These are phyloP conservation scores for Drosophila tripunctata DNA, from an alignment of 2,888 invertebrate genomes.

Conservation along the genomic window DNA sequence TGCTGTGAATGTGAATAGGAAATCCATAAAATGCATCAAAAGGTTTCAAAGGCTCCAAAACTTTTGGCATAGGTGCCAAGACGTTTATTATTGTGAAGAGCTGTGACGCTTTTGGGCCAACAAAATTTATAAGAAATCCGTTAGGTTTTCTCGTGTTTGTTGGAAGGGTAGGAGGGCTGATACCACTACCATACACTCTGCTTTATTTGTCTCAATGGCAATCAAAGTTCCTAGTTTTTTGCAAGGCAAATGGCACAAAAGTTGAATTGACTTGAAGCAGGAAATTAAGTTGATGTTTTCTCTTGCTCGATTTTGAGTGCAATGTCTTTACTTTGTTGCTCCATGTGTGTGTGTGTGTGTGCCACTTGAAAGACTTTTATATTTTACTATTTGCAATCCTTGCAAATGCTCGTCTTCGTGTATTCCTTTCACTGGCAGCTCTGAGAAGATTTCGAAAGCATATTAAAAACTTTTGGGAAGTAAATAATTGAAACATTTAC, in stretches of 20 bases:
- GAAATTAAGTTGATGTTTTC: conserved; percentile 76
- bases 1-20: conserved; percentile 43
- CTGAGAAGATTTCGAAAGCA: conserved; percentile 43
- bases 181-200: no score
- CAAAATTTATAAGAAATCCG: conserved; percentile 12
- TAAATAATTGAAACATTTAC: conserved; percentile 38
- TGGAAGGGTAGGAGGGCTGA: no score
- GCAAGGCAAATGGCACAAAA: conserved; percentile 70
- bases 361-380: conserved; percentile 41
- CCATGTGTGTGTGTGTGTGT: background rate
- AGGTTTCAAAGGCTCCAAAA: conserved; percentile 65
- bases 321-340: conserved; percentile 24
- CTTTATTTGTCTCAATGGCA: conserved; percentile 68
- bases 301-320: conserved; percentile 39
- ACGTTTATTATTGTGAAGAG: conserved; percentile 63
- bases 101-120: conserved; percentile 26
- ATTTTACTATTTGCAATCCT: conserved; percentile 19
- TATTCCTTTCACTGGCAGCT: conserved; percentile 45
- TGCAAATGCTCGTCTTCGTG: background rate
- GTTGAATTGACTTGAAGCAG: conserved; percentile 74
- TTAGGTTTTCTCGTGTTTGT: no score
- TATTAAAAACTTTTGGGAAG: conserved; percentile 56
- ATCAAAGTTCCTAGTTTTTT: conserved; percentile 71
- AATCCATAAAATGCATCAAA: conserved; percentile 73
- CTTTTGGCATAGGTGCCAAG: conserved; percentile 65